Base-by-base conservation (phyloP, 2,113 vertebrate genomes). In the Salvelinus namaycush region DNA sequence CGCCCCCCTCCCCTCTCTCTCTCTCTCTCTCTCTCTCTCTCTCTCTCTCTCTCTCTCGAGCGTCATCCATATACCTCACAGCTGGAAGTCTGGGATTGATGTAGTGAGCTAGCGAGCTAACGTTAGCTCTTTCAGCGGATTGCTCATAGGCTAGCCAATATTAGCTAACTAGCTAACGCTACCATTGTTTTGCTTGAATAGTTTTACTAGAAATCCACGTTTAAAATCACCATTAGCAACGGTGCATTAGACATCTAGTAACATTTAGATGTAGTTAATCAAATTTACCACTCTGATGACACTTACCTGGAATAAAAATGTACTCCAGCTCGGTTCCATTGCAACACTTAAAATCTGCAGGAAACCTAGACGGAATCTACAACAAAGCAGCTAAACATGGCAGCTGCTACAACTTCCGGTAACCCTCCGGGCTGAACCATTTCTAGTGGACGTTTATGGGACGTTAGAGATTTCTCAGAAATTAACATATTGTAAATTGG, bases 271-370 rank as follows among this genome's bases (percentile, higher is more conserved):
- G 48, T 57, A 27, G 24, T 48, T 76, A 13, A 2, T 24, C 22
- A 11, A 57, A 73, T 13, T 6, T 9, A 1, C 4, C 2, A 3
- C 14, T 27, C 4, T 51, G 81, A 26, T 4, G 29, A 5, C 75
- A 77, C 94, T 93, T 93, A 96, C 95, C 92, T 96, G 95, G 83
- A 96, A 96, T 90, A 96, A 93, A 93, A 95, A 96, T 83, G 95
- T 93, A 91, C 95, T 95, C 95, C 95, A 96, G 92, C 94, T 95
- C 92, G 94, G 92, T 88, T 96, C 95, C 95, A 95, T 95, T 91
- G 92, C 93, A 92, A 90, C 89, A 90, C 91, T 89, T 85, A 81
- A 91, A 91, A 90, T 90, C 90, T 91, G 92, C 90, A 90, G 92
- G 91, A 91, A 93, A 91, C 93, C 93, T 93, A 93, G 89, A 90